These are phyloP conservation scores for Hydraecia micacea DNA, from an alignment of 2,888 invertebrate genomes.

Conservation along the genomic window DNA sequence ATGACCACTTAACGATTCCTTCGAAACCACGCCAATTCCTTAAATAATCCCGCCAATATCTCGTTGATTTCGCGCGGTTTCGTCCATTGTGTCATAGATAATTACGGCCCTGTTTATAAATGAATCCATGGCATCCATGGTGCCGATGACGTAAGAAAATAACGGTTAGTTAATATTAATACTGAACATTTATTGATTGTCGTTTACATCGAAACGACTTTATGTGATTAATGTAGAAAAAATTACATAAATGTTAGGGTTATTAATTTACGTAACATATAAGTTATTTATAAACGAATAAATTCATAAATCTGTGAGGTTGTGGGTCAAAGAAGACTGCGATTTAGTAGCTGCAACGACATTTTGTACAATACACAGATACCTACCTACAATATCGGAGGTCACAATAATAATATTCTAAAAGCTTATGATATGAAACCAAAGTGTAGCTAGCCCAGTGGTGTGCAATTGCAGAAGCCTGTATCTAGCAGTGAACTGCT, in stretches of 20 bases:
- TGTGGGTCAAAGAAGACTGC: background rate
- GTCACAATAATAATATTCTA: background rate
- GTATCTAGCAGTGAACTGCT: background rate
- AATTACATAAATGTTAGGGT: slow-evolving; percentile 45
- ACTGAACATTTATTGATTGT: slow-evolving; percentile 20
- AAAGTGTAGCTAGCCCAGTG: background rate
- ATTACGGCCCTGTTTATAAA: slow-evolving; percentile 10
- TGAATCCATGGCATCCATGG: background rate
- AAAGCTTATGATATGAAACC: background rate
- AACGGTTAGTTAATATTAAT: slow-evolving; percentile 16
- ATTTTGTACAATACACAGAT: background rate
- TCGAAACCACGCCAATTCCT: no score
- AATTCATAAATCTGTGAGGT: slow-evolving; percentile 2
- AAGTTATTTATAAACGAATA: slow-evolving; percentile 9
- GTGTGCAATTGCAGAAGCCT: background rate
- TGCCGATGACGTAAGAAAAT: slow-evolving; percentile 4
- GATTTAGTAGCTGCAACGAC: background rate
- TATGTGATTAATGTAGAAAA: slow-evolving; percentile 33
- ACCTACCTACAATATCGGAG: background rate
- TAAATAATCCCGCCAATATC: no score
- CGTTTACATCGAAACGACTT: slow-evolving; percentile 25
- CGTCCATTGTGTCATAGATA: no score
- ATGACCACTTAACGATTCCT: no score
- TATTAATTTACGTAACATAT: slow-evolving; percentile 35
- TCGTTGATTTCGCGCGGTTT: no score